Conservation (phyloP, 2,888 invertebrate species). For the Ariolimax columbianus region DNA sequence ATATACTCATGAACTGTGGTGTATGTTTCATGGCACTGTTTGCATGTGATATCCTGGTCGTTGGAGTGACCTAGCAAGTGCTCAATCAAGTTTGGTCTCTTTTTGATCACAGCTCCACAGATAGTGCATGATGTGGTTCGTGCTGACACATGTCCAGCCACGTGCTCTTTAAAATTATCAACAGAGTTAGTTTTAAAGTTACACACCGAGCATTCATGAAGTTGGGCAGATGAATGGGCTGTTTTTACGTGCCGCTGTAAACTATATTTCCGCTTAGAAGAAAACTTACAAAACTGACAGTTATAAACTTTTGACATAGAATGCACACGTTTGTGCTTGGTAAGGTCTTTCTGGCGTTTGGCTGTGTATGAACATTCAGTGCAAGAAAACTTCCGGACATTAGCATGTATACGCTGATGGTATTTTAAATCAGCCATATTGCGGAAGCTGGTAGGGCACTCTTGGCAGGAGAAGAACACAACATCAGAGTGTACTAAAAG, state of each 20-base stretch:
- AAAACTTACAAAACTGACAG: slow-evolving; percentile 41
- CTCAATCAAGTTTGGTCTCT: slow-evolving; percentile 31
- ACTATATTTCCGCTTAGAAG: slow-evolving; percentile 41
- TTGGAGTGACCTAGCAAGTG: slow-evolving; percentile 36
- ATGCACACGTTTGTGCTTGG: slow-evolving; percentile 38
- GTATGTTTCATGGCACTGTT: slow-evolving; percentile 34
- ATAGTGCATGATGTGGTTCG: slow-evolving; percentile 27
- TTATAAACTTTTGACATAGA: slow-evolving; percentile 23
- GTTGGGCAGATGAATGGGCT: slow-evolving; percentile 14
- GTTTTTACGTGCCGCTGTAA: slow-evolving; percentile 41
- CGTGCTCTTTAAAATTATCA: slow-evolving; percentile 45
- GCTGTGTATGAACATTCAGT: slow-evolving; percentile 36
- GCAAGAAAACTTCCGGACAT: neutral
- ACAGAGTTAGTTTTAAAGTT: slow-evolving; percentile 33
- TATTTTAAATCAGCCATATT: slow-evolving; percentile 5
- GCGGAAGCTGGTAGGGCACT: neutral
- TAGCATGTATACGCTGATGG: slow-evolving; percentile 3
- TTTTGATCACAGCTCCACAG: slow-evolving; percentile 32
- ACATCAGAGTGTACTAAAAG: slow-evolving; percentile 6
- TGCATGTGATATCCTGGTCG: slow-evolving; percentile 33
- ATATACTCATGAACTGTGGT: slow-evolving; percentile 25
- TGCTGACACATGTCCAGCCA: slow-evolving; percentile 34
- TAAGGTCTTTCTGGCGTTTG: slow-evolving; percentile 26
- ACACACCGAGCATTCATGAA: slow-evolving; percentile 33
- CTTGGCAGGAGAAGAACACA: slow-evolving; percentile 1